Base-by-base conservation (phyloP, 2,797 vertebrate genomes). In the Oryzias dopingdopingensis region DNA sequence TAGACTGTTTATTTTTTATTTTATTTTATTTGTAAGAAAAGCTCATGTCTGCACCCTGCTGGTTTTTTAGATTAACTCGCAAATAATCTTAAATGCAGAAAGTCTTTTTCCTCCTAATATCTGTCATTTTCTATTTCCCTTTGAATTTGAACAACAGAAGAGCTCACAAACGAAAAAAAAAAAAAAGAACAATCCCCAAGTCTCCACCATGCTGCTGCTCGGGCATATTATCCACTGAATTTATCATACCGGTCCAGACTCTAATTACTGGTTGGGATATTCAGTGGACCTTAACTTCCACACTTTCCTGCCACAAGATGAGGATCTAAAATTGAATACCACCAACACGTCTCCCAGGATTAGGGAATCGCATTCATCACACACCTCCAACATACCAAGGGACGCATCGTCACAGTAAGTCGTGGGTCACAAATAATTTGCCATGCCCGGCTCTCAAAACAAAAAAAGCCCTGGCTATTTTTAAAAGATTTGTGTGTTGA, bases 41-140 rank as follows among this genome's bases (percentile, higher is more conserved):
- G 93, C 93, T 94, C 94, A 85, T 91, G 92, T 81, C 93, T 95
- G 94, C 95, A 88, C 94, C 91, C 94, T 91, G 88, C 92, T 93
- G 94, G 94, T 86, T 88, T 81, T 72, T 52, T 67, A 64, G 63
- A 22, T 64, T 52, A 16, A 54, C 62, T 66, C 56, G 44, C 41
- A 29, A 17, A n/a, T n/a, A n/a, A 22, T 13, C 16, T n/a, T 15
- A 47, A 24, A 2, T 42, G 2, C 42, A 44, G 52, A 57, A 64
- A 65, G 26, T 68, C 42, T 56, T 37, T 37, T 37, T 12, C 10
- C 32, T 10, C 17, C 10, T 54, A 15, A 43, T 43, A 2, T 1
- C 42, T 66, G 51, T 58, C 14, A 44, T 37, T 37, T 37, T 37
- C 45, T 14, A 5, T 49, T 57, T 32, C 49, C 22, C 37, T 49